Percentiles rank a stretch among this genome's conserved stretches.
phyloP scores from a whole-genome alignment of 2,888 invertebrate genomes.

The Atrina japonica region DNA sequence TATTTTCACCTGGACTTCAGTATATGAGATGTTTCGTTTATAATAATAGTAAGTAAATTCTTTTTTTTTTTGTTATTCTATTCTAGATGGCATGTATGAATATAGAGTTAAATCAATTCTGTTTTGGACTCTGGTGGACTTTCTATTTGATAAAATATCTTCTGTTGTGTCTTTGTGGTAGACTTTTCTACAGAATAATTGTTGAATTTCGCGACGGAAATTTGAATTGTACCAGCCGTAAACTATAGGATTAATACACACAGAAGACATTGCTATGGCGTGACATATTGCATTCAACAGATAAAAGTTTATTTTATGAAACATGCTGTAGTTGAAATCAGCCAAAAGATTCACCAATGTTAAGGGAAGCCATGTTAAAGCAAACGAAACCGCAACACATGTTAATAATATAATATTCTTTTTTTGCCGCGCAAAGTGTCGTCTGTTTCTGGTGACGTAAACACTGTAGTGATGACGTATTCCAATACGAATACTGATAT shows the following conservation, averaged over 20 bases:
- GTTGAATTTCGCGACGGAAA: constrained; percentile 56
- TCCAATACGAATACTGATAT: constrained; percentile 78
- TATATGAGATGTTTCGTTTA: too few relatives aligned
- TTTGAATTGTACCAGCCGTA: constrained; percentile 78
- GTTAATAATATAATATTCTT: constrained; percentile 78
- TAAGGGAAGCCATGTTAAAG: constrained; percentile 75
- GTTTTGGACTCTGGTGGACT: neutral
- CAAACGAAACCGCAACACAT: constrained; percentile 73
- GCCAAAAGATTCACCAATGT: constrained; percentile 73
- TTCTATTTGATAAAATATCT: neutral
- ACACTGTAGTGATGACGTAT: constrained; percentile 62
- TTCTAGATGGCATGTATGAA: neutral
- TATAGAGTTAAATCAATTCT: constrained; percentile 1
- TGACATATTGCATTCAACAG: constrained; percentile 73
- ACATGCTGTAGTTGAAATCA: constrained; percentile 69
- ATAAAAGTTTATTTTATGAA: constrained; percentile 75
- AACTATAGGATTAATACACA: constrained; percentile 73
- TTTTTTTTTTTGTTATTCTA: neutral
- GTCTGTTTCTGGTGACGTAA: constrained; percentile 63
- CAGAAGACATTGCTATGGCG: constrained; percentile 74
- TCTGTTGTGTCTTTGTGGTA: neutral
- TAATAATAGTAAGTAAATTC: too few relatives aligned
- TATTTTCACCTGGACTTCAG: too few relatives aligned
- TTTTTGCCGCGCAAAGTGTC: constrained; percentile 68
- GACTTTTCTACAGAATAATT: neutral